Base-by-base conservation (phyloP, 2,888 invertebrate genomes). In the Machimus atricapillus region DNA sequence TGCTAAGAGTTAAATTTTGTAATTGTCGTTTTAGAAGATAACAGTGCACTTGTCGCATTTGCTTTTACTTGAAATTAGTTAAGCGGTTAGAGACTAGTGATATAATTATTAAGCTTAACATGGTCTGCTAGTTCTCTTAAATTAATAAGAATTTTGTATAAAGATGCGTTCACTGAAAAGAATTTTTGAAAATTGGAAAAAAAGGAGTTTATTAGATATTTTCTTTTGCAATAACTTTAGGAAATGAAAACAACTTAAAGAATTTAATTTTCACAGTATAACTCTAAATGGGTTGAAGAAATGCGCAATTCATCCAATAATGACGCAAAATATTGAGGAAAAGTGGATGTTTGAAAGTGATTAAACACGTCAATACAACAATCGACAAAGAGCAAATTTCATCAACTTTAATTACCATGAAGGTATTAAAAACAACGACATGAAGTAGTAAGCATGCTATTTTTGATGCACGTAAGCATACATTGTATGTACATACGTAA, bases 151-250 rank as follows among this genome's bases (percentile, higher is more conserved):
- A 16, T 81, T 81, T 79, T 85, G 23, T 85, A 74, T 85, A 46
- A 31, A 74, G 85, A 85, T 85, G 85, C 74, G 74, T 85, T 85
- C 85, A 85, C 85, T 85, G 85, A 85, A 85, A 85, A 85, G 74
- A 85, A 74, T 19, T 74, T 27, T 58, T 74, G 27, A 74, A 66
- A 46, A 46, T 12, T 66, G 19, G 66, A 66, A 66, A 66, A n/a
- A 56, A 66, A 66, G 66, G 66, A 23, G 7, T 12, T 66, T 8
- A 27, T 66, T 66, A 66, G 66, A 27, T 66, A 27, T 14, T 52
- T 79, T 52, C 27, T 79, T n/a, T 52, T 31, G 79, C 43, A 27
- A 79, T 14, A 19, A 78, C 34, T 66, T 16, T 56, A 82, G 56
- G 16, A 66, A 82, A 46, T 66, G 31, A 82, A 82, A 82, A 81